These are phyloP conservation scores for Dromas ardeola DNA, from an alignment of 2,113 vertebrate genomes.

Conservation along the genomic window DNA sequence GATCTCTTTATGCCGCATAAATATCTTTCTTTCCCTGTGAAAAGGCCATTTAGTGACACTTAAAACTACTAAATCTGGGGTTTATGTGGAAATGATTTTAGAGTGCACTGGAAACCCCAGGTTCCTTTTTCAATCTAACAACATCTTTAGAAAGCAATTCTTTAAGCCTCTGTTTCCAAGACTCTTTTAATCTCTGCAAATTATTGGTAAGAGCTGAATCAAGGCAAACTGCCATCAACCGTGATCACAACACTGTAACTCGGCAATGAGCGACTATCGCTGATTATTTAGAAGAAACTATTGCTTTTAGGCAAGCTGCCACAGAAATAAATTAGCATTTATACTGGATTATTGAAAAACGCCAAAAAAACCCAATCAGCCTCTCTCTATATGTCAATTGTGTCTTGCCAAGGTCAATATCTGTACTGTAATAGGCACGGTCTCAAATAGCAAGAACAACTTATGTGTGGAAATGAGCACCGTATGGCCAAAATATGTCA, in stretches of 20 bases:
- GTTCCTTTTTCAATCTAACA: slow-evolving; percentile 17
- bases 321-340: slow-evolving; percentile 28
- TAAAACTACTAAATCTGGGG: neutral
- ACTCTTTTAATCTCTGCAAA: slow-evolving; percentile 70
- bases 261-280: neutral
- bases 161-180: slow-evolving; percentile 11
- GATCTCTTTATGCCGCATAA: neutral
- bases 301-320: neutral
- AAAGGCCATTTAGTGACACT: neutral
- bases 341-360: neutral
- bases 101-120: slow-evolving; percentile 26
- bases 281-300: slow-evolving; percentile 36
- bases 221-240: slow-evolving; percentile 25
- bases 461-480: neutral
- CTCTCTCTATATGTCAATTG: slow-evolving; percentile 30
- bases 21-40: neutral
- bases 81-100: slow-evolving; percentile 28
- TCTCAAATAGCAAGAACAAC: neutral
- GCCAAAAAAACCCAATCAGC: neutral
- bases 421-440: neutral
- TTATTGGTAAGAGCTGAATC: slow-evolving; percentile 22
- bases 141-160: slow-evolving; percentile 59
- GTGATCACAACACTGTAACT: neutral
- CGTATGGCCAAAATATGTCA: neutral
- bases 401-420: neutral